Conservation (phyloP, 2,888 invertebrate species). For the Mongoloraphidia duomilia region DNA sequence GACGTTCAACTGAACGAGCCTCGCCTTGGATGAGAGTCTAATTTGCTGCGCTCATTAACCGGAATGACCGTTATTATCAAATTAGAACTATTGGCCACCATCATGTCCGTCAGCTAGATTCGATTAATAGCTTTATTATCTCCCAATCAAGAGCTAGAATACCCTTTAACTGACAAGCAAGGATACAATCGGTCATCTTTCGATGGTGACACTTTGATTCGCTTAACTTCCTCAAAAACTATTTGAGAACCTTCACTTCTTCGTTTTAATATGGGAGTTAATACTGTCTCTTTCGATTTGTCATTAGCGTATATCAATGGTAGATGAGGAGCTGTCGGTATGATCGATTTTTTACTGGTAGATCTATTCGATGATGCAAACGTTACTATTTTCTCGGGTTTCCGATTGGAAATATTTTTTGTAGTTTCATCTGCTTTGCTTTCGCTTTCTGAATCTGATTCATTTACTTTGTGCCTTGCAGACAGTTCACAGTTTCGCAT, state of each 20-base stretch:
- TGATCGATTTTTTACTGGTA: too few species aligned
- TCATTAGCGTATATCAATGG: too few species aligned
- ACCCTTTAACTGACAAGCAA: conserved; percentile 40
- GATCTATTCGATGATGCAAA: too few species aligned
- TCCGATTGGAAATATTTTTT: too few species aligned
- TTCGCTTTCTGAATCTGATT: conserved; percentile 10
- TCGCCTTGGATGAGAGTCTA: conserved; percentile 48
- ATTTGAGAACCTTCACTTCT: conserved; percentile 37
- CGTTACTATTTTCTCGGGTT: too few species aligned
- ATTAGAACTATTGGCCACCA: conserved; percentile 99
- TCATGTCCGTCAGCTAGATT: conserved; percentile 93
- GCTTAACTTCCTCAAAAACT: conserved; percentile 48
- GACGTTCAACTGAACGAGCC: conserved; percentile 64
- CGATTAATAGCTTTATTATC: neutral
- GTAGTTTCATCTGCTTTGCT: too few species aligned
- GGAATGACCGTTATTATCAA: conserved; percentile 98
- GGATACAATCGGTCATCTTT: conserved; percentile 58
- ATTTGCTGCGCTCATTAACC: conserved; percentile 75
- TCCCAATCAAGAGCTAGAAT: neutral
- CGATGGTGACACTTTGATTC: conserved; percentile 49
- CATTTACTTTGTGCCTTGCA: too few species aligned
- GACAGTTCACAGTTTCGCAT: too few species aligned
- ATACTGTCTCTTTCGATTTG: too few species aligned
- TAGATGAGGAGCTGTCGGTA: too few species aligned
- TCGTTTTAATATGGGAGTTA: too few species aligned